A percentile compares a stretch with the other conserved stretches of the same genome.
These are phyloP conservation scores for Antigone vipio DNA, from an alignment of 2,113 vertebrate species.

Conservation along the genomic window DNA sequence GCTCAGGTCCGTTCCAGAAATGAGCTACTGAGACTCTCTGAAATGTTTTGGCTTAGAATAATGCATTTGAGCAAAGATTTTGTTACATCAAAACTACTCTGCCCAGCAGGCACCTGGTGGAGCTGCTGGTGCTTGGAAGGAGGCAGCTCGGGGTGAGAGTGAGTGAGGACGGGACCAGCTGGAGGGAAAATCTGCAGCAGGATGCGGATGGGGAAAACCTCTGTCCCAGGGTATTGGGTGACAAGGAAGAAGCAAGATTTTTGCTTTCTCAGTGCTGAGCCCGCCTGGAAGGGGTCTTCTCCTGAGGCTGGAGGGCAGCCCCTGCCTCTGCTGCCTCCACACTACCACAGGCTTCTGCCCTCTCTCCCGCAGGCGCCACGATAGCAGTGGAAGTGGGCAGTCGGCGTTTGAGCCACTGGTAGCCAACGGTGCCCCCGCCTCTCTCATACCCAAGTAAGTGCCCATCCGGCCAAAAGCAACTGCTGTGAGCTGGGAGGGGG, in stretches of 20 bases:
- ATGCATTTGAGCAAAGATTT: neutral
- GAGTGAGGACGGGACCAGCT: neutral
- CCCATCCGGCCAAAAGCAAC: fast-evolving
- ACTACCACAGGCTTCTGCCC: neutral
- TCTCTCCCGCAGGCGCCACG: constrained; percentile 79
- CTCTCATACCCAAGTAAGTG: constrained; percentile 91
- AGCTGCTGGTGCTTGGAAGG: neutral
- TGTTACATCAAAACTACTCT: neutral
- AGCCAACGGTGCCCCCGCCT: constrained; percentile 84
- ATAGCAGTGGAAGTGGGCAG: constrained; percentile 86
- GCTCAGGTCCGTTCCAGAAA: neutral
- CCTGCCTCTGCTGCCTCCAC: neutral
- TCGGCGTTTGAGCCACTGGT: constrained; percentile 86
- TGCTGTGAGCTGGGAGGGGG: neutral
- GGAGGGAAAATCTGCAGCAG: neutral
- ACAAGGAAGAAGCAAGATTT: neutral
- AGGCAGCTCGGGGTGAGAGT: neutral
- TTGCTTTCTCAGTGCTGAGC: neutral
- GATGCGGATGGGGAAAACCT: neutral
- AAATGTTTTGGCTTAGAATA: neutral
- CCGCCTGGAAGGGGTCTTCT: neutral
- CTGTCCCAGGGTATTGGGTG: neutral
- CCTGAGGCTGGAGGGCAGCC: neutral
- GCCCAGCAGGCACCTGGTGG: neutral
- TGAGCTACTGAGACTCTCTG: neutral